Evolutionary conservation across 2,113 vertebrate genomes (phyloP), one percentile per base, ranked within the genome.

Genomic region (Sterrhoptilus dennistouni): DNA sequence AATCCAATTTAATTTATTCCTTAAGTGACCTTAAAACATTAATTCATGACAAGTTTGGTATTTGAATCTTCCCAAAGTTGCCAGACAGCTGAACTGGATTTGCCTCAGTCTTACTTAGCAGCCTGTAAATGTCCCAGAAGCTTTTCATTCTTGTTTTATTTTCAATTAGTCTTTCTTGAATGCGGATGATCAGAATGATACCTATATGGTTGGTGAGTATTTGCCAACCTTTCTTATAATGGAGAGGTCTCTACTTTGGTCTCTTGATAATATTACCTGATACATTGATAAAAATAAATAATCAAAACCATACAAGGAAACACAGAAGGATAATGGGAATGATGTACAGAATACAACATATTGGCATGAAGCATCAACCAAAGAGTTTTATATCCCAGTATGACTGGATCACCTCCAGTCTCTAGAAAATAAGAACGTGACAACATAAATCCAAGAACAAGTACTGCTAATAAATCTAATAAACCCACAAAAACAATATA

Each of bases 21-120:
- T 66, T 57, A 44, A 52, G 44, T 24, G 19, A 65, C 28, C 12
- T 74, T 60, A 53, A 52, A 74, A 38, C 3, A 45, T 11, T 38
- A 12, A 45, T 38, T 66, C 3, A 8, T 0, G 0, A 66, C 10
- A 74, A 28, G 12, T 66, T 74, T 0, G 1, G 24, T 22, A 64
- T 74, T 40, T 66, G 33, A 79, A 42, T 68, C 56, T 71, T 92
- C 33, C 21, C 11, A 12, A 45, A 71, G 23, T 3, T 59, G 21
- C 23, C 42, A 85, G 60, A n/a, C 15, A 66, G 28, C 8, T 84
- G 20, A 91, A 33, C 6, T 52, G 25, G 14, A 40, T 83, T 70
- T 83, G 21, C 18, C 29, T 38, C 35, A 71, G 7, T 54, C 47
- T 68, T 60, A 69, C 9, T 22, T 5, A 49, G 31, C 53, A 89